phyloP scores from a whole-genome alignment of 2,797 vertebrate genomes.

The Eremophila alpestris region DNA sequence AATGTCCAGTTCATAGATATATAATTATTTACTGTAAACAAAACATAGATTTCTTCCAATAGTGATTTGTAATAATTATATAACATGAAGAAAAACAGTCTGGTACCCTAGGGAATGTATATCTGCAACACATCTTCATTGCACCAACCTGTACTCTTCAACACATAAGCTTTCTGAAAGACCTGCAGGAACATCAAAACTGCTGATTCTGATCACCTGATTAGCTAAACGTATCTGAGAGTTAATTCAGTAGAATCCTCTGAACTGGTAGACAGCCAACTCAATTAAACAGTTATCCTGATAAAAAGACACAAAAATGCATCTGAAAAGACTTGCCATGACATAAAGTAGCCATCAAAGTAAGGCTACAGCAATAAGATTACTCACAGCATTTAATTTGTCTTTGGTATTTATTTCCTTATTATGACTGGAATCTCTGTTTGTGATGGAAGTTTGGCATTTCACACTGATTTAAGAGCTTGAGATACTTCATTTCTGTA shows the following conservation, averaged over 20 bases:
- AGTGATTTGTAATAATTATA: not conserved
- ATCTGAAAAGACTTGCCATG: not conserved
- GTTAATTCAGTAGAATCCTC: not conserved
- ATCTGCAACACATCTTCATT: not conserved
- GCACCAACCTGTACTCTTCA: not conserved
- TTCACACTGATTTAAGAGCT: not conserved
- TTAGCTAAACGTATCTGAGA: not conserved
- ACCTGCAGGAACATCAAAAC: not conserved
- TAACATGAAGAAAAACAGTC: not conserved
- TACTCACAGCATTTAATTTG: not conserved
- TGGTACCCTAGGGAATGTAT: not conserved
- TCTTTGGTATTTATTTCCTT: conserved; percentile 1
- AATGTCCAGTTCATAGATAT: not conserved
- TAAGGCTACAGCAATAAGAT: not conserved
- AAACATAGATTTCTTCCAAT: not conserved
- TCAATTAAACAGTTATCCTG: not conserved
- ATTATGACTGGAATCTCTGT: not conserved
- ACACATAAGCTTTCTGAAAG: not conserved
- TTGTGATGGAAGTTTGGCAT: not conserved
- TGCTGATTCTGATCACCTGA: not conserved
- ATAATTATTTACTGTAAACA: not conserved
- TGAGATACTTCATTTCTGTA: not conserved
- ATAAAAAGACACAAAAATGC: not conserved
- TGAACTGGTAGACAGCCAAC: conserved; percentile 1
- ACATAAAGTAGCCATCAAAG: not conserved